Base-by-base conservation (phyloP, 2,888 invertebrate genomes). In the Matsumyia berberina region DNA sequence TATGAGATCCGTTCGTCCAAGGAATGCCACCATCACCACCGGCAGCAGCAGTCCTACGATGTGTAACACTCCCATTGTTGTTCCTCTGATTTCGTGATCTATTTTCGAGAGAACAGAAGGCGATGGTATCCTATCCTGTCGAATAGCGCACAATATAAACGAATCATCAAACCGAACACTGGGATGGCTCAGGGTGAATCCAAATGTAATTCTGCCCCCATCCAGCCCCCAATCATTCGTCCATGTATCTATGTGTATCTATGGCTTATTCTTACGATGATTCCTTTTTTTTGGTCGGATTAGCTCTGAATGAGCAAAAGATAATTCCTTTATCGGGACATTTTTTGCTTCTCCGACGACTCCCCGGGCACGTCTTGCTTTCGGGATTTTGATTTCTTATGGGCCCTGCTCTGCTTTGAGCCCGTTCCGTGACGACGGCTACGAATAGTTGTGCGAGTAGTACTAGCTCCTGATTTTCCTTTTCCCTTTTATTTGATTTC, bases 251-350 rank as follows among this genome's bases (percentile, higher is more conserved):
- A 19, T 17, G 58, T 53, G 37, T 58, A 46, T 67, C 49, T 67
- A 42, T 55, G 72, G 67, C 60, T 58, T 51, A 69, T 67, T 62
- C 62, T 24, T 53, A 44, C 79, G 62, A 72, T 62, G 72, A 72
- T 57, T 77, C 64, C 64, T 82, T 24, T 24, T 24, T 66, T 39
- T 77, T 74, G 49, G 49, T 58, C 53, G 80, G 85, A 85, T 85
- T 85, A 85, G 70, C 85, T 80, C 55, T 44, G 80, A 85, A 79
- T 80, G 85, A 85, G 85, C 76, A 76, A 85, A 80, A 85, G 85
- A 85, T 85, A 80, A 85, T 85, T 85, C 85, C 62, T 70, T 85
- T 85, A 85, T 85, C 85, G 60, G 80, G 69, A 72, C 72, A 35
- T 24, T 60, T 55, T 46, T 33, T 19, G 2, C 6, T 49, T 62